Base-by-base conservation (phyloP, 2,888 invertebrate species). In the Amphipoea lucens region DNA sequence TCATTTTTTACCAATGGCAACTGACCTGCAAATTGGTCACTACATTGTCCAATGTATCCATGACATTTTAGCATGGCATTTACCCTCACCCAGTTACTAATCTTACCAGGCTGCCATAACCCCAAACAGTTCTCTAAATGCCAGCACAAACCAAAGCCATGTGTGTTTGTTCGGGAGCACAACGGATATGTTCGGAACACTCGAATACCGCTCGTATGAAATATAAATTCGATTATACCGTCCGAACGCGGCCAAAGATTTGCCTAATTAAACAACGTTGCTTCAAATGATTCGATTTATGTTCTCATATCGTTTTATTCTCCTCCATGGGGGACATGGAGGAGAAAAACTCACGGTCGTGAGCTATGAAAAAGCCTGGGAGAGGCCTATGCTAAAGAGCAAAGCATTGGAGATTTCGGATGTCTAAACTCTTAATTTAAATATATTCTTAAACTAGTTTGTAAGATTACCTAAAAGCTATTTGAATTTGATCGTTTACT, bases 201-300 rank as follows among this genome's bases (percentile, higher is more conserved):
- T 57, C 29, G 29, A 74, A 11, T 51, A 20, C 40, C 62, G 60
- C 45, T 77, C 62, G 51, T 83, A 79, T 87, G 76, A 87, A 86
- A 88, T 88, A 85, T 80, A 82, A 87, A 87, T 88, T 85, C 51
- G 69, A 82, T 85, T 82, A 82, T 73, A 67, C 72, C 54, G 76
- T 75, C 68, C 79, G 63, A 78, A 76, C 78, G 76, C 74, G 45
- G 74, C 74, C 66, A 57, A 82, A 85, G 82, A 86, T 87, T 87
- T 82, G 69, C 74, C 69, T 81, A 86, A 87, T 85, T 79, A 79
- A 76, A 87, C 70, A 86, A 60, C 12, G 36, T 74, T 63, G 74
- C 14, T 87, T 73, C 6, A 40, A 83, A 82, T 73, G 20, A 82
- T 75, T 82, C 72, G 23, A 75, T 84, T 82, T 54, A 42, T 73